Evolutionary conservation across 2,797 vertebrate genomes (phyloP), one percentile per base, ranked within the genome.

Genomic region (Lerista edwardsae): DNA sequence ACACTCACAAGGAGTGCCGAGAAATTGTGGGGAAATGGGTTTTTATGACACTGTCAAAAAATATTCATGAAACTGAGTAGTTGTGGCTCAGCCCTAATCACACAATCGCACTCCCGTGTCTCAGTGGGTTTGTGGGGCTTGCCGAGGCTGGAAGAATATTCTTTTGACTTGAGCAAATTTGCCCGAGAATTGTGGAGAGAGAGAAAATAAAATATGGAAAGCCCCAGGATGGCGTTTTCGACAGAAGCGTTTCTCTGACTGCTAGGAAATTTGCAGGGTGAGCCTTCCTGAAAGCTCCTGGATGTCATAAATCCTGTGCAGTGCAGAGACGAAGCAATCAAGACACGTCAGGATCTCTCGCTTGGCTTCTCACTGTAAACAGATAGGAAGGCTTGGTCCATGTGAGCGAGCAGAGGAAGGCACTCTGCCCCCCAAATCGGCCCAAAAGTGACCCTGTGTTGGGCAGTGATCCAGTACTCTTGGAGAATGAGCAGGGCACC

Each of bases 161-260:
- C 79, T 84, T 91, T 88, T 91, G 61, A 83, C 87, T 91, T 89
- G 79, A 88, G 85, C 77, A 92, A 90, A 89, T 67, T 87, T 80
- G 90, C 88, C 62, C 75, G 88, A 85, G 77, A 90, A 88, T 81
- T 0, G 0, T 84, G 64, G 67, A 86, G 55, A 14, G 51, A 77
- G 27, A 83, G n/a, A 85, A 21, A 89, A 91, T 87, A 89, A 93
- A 93, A 90, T 87, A 90, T 81, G 80, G 83, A 93, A 88, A 88
- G 51, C 82, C 81, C 85, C 90, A 92, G 65, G 86, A 91, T 83
- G 92, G 67, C 75, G 78, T 92, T 90, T 92, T 86, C 77, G 74
- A 89, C 36, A 78, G 82, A 90, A 79, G 79, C 69, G 67, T 85
- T 93, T 92, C 87, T 84, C 80, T 86, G 79, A 78, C 84, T 84